A percentile compares a stretch with the other conserved stretches of the same genome.
These are phyloP conservation scores for Eristalis pertinax DNA, from an alignment of 2,888 invertebrate genomes.

Conservation along the genomic window DNA sequence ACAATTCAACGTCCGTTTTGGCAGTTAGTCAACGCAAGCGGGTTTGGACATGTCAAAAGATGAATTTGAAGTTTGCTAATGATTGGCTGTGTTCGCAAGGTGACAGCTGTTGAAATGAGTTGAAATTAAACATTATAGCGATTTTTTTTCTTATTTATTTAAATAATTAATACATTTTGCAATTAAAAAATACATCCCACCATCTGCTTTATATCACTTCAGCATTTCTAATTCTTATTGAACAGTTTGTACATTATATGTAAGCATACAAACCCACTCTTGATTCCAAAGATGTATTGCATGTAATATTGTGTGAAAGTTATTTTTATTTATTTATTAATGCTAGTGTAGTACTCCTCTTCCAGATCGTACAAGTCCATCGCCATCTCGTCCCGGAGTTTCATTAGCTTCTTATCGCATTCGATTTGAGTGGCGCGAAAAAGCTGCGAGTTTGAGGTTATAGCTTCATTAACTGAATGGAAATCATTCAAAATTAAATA, in stretches of 20 bases:
- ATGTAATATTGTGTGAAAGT: slow-evolving; percentile 25
- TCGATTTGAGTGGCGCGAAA: slow-evolving; percentile 95
- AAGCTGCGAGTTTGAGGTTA: slow-evolving; percentile 94
- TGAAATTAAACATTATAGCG: too few species aligned
- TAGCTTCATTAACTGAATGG: slow-evolving; percentile 98
- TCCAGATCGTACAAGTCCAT: slow-evolving; percentile 86
- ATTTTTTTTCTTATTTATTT: too few species aligned
- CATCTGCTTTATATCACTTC: too few species aligned
- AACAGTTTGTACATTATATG: too few species aligned
- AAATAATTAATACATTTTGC: too few species aligned
- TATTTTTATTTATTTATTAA: slow-evolving; percentile 77
- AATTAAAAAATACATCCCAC: too few species aligned
- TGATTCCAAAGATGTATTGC: not conserved
- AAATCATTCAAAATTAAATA: slow-evolving; percentile 99
- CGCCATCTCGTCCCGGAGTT: slow-evolving; percentile 96
- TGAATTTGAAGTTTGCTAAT: not conserved
- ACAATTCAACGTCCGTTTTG: slow-evolving; percentile 18
- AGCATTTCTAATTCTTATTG: too few species aligned
- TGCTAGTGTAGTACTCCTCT: slow-evolving; percentile 81
- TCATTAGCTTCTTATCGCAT: slow-evolving; percentile 96
- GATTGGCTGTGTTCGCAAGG: not conserved
- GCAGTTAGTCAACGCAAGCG: slow-evolving; percentile 7
- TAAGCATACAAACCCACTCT: too few species aligned
- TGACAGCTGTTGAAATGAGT: not conserved
- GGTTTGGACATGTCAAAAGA: not conserved